Evolutionary conservation across 2,888 invertebrate species (phyloP).

Genomic region (Rhingia rostrata): DNA sequence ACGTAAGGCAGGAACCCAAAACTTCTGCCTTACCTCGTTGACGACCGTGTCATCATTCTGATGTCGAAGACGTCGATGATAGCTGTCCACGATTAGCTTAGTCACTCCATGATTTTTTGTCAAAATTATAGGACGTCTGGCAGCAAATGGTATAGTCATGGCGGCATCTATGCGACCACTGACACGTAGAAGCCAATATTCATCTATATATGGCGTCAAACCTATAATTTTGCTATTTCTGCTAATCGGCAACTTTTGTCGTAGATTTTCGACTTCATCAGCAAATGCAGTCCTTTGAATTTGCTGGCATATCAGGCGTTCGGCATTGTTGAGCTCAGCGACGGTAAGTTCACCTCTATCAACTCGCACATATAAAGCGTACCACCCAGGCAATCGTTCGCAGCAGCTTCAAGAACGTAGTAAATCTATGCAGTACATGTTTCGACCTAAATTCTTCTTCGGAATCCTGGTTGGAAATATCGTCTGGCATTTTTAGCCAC

Average conservation of each 20-base stretch:
- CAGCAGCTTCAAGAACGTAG: constrained; percentile 12
- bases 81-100: constrained; percentile 2
- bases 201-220: constrained; percentile 19
- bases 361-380: constrained; percentile 16
- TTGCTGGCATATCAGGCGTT: constrained; percentile 12
- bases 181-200: constrained; percentile 12
- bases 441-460: constrained; percentile 17
- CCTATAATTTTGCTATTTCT: constrained; percentile 1
- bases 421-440: constrained; percentile 11
- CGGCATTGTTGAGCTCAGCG: not conserved
- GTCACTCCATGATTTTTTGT: constrained; percentile 14
- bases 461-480: constrained; percentile 2
- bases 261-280: not conserved
- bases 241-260: not conserved
- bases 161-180: constrained; percentile 25
- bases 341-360: constrained; percentile 12
- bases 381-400: constrained; percentile 20
- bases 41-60: too few species aligned
- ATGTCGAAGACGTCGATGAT: constrained; percentile 33
- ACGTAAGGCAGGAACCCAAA: constrained; percentile 42
- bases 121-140: constrained; percentile 30
- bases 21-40: constrained; percentile 38
- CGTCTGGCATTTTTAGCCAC: constrained; percentile 33
- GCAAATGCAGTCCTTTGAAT: not conserved
- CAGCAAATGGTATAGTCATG: not conserved